phyloP scores from a whole-genome alignment of 23 tunicate species.

The Halocynthia aurantium region DNA sequence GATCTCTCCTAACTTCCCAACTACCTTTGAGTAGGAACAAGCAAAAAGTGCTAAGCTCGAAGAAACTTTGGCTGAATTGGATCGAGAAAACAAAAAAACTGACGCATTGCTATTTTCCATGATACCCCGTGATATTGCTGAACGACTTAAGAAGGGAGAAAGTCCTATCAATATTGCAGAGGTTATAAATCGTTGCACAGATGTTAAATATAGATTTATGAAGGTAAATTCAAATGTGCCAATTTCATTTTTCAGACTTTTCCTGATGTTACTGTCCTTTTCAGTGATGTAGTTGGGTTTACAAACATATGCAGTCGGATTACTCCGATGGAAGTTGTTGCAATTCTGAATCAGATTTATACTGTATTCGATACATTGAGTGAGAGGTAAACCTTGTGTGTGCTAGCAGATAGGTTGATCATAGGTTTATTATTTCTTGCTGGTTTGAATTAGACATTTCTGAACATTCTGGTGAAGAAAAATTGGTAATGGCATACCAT shows the following conservation, averaged over 20 bases:
- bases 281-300: slow-evolving; percentile 46
- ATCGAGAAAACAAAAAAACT: slow-evolving; percentile 36
- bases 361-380: slow-evolving; percentile 37
- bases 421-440: no score
- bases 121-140: slow-evolving; percentile 46
- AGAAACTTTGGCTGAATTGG: slow-evolving; percentile 30
- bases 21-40: slow-evolving; percentile 21
- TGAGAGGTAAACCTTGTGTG: slow-evolving; percentile 22
- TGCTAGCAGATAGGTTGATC: no score
- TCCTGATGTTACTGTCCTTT: slow-evolving; percentile 40
- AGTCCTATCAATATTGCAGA: slow-evolving; percentile 38
- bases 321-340: slow-evolving; percentile 48
- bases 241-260: slow-evolving; percentile 23
- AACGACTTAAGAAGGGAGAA: slow-evolving; percentile 34
- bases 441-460: no score
- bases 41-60: slow-evolving; percentile 37
- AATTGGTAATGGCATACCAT: no score
- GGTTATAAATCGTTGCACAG: not conserved
- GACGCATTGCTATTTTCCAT: slow-evolving; percentile 36
- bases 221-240: no score
- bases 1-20: not conserved
- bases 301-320: slow-evolving; percentile 45
- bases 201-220: no score
- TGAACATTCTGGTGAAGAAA: no score
- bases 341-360: slow-evolving; percentile 33